phyloP scores from a whole-genome alignment of 2,113 vertebrate species.

The Myotis brandtii region DNA sequence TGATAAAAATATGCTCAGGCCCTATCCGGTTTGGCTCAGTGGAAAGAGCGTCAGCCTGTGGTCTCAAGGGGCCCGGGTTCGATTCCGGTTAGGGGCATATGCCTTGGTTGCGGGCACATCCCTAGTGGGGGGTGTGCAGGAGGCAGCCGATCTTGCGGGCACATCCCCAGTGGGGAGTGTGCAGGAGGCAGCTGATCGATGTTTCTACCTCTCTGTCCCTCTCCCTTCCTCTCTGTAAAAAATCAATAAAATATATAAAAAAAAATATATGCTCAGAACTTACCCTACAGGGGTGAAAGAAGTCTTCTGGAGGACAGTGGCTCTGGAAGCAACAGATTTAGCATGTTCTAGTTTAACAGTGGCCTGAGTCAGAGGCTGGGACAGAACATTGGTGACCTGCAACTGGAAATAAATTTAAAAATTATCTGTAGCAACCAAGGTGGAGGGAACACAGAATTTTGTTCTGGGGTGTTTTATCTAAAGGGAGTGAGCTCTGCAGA shows the following conservation, averaged over 20 bases:
- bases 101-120: too few relatives aligned
- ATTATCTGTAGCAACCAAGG: slow-evolving; percentile 15
- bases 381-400: slow-evolving; percentile 94
- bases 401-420: slow-evolving; percentile 87
- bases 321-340: slow-evolving; percentile 90
- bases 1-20: not conserved
- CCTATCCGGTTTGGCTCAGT: too few relatives aligned
- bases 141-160: too few relatives aligned
- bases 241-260: too few relatives aligned
- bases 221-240: too few relatives aligned
- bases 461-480: slow-evolving; percentile 8
- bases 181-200: too few relatives aligned
- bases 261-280: slow-evolving; percentile 57
- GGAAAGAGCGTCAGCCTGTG: too few relatives aligned
- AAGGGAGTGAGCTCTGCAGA: not conserved
- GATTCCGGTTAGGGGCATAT: too few relatives aligned
- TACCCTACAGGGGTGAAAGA: slow-evolving; percentile 92
- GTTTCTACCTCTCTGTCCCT: too few relatives aligned
- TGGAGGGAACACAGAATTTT: not conserved
- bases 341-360: slow-evolving; percentile 93
- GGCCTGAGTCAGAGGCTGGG: slow-evolving; percentile 93
- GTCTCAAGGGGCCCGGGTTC: too few relatives aligned
- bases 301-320: slow-evolving; percentile 89
- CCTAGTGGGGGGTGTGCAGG: too few relatives aligned
- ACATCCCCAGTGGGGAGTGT: too few relatives aligned